A percentile compares a stretch with the other conserved stretches of the same genome.
These are phyloP conservation scores for Lumbricus terrestris DNA, from an alignment of 2,888 invertebrate species.

Conservation along the genomic window DNA sequence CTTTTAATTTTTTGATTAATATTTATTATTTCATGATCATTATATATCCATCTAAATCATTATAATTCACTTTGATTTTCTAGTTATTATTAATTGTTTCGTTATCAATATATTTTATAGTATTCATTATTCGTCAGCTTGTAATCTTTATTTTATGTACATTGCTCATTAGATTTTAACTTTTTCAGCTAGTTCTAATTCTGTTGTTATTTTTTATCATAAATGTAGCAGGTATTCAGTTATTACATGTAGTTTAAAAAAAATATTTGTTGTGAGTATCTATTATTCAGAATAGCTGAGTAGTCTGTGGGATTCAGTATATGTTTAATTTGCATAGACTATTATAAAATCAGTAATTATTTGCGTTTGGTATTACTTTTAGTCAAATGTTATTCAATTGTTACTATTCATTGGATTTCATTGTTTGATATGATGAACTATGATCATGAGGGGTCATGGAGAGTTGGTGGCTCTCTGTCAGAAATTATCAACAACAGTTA, in stretches of 20 bases:
- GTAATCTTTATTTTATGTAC: not conserved
- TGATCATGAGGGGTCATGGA: not conserved
- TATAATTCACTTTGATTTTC: too few relatives aligned
- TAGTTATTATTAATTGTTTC: too few relatives aligned
- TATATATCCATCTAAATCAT: too few relatives aligned
- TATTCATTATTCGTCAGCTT: not conserved
- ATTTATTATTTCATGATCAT: too few relatives aligned
- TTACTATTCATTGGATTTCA: not conserved
- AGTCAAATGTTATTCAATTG: not conserved
- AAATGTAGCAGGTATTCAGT: not conserved
- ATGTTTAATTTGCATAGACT: not conserved
- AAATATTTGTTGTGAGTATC: too few relatives aligned
- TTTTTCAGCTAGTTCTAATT: not conserved
- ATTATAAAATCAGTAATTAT: not conserved
- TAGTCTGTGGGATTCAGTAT: too few relatives aligned
- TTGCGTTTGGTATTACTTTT: not conserved
- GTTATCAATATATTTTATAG: too few relatives aligned
- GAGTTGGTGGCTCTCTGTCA: not conserved
- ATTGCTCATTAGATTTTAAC: too few relatives aligned
- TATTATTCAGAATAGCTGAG: too few relatives aligned
- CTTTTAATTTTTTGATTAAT: too few relatives aligned
- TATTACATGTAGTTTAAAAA: too few relatives aligned
- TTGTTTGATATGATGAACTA: too few relatives aligned
- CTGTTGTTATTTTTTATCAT: not conserved
- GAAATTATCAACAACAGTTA: not conserved